These are phyloP conservation scores for Thamnophis sirtalis DNA, from an alignment of 2,113 vertebrate genomes.

Conservation along the genomic window DNA sequence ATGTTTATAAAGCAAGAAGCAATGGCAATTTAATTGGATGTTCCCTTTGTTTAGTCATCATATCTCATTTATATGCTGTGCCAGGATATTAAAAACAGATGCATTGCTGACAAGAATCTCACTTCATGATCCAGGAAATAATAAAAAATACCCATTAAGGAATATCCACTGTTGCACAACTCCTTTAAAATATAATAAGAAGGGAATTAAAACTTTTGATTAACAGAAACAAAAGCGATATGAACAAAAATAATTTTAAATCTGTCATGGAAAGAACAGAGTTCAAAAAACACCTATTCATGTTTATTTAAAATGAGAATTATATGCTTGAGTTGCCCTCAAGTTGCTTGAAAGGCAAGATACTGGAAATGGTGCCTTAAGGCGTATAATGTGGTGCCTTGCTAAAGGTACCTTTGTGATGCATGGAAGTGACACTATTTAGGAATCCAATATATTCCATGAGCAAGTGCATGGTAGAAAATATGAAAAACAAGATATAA, in stretches of 20 bases:
- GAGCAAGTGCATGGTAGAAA: background rate
- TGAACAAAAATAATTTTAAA: background rate
- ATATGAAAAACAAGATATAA: background rate
- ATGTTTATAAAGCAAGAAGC: conserved; percentile 29
- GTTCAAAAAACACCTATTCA: background rate
- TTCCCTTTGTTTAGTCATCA: conserved; percentile 31
- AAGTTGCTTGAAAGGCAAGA: background rate
- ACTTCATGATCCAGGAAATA: background rate
- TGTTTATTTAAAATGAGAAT: background rate
- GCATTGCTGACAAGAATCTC: conserved; percentile 2
- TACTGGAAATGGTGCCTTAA: background rate
- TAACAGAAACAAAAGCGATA: background rate
- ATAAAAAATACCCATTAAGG: background rate
- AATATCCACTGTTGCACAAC: conserved; percentile 1
- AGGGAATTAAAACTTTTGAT: background rate
- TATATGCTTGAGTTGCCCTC: background rate
- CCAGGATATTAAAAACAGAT: conserved; percentile 28
- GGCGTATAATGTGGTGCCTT: background rate
- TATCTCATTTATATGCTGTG: conserved; percentile 17
- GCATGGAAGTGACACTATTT: background rate
- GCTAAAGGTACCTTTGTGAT: background rate
- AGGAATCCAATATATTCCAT: background rate
- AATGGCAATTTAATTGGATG: conserved; percentile 26
- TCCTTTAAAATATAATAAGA: conserved; percentile 16
- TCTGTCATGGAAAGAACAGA: background rate